Conservation (phyloP, 2,113 vertebrate species). For the Lutjanus erythropterus region DNA sequence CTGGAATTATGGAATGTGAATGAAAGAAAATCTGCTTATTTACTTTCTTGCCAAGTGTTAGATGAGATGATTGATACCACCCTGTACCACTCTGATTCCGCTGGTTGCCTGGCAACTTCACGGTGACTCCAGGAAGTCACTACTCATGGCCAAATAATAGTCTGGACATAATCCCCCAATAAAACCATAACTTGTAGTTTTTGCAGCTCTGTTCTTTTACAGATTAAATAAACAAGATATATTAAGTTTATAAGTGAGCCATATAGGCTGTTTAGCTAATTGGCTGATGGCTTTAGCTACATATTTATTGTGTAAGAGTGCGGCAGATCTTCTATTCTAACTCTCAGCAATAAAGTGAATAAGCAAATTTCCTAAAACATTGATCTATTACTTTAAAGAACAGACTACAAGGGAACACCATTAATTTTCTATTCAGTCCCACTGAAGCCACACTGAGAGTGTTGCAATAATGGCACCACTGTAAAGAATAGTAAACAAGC, state of each 20-base stretch:
- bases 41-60: too few species aligned
- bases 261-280: not conserved
- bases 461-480: too few species aligned
- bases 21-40: rapidly evolving
- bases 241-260: not conserved
- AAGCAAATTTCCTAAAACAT: not conserved
- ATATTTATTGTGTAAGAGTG: too few species aligned
- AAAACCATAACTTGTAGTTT: not conserved
- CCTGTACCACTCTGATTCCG: not conserved
- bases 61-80: too few species aligned
- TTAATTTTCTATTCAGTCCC: too few species aligned
- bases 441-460: too few species aligned
- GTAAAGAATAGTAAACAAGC: too few species aligned
- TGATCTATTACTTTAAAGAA: not conserved
- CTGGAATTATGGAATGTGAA: not conserved
- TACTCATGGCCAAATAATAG: not conserved
- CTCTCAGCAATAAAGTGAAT: not conserved
- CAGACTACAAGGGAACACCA: not conserved
- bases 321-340: not conserved
- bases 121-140: conserved; percentile 12
- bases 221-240: not conserved
- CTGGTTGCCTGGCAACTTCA: conserved; percentile 17
- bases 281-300: not conserved
- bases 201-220: not conserved
- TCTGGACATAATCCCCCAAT: not conserved